phyloP scores from a whole-genome alignment of 2,797 vertebrate species.

The Alectoris magna region DNA sequence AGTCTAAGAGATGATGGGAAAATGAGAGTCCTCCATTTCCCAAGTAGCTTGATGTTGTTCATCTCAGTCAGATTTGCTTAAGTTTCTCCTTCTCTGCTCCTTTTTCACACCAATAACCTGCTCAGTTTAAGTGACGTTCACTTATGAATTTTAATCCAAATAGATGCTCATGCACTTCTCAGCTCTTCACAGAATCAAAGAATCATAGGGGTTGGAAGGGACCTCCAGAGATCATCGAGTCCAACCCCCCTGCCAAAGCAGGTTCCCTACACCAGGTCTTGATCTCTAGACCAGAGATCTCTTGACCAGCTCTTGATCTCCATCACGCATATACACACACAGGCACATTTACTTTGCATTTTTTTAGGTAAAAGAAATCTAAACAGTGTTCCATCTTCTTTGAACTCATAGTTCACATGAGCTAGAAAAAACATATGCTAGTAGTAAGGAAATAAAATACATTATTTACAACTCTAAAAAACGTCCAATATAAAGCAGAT shows the following conservation, averaged over 20 bases:
- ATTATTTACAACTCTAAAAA: neutral
- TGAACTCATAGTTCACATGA: neutral
- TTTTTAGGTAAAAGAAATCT: neutral
- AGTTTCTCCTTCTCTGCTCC: neutral
- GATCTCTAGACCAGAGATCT: too few species aligned
- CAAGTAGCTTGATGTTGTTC: neutral
- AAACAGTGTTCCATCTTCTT: neutral
- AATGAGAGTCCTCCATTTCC: neutral
- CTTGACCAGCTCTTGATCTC: neutral
- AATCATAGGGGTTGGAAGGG: too few species aligned
- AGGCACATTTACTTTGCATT: neutral
- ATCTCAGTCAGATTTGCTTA: neutral
- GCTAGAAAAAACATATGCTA: neutral
- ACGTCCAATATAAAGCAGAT: neutral
- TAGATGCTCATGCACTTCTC: neutral
- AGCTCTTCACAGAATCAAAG: neutral
- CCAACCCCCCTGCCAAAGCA: too few species aligned
- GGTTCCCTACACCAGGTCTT: too few species aligned
- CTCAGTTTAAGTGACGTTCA: neutral
- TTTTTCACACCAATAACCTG: neutral
- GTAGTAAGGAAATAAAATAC: neutral
- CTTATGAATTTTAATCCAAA: neutral
- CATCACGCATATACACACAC: neutral
- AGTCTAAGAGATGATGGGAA: neutral
- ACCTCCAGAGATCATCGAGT: too few species aligned